phyloP scores from a whole-genome alignment of 1,140 invertebrate species.

The Drosophila watanabei region DNA sequence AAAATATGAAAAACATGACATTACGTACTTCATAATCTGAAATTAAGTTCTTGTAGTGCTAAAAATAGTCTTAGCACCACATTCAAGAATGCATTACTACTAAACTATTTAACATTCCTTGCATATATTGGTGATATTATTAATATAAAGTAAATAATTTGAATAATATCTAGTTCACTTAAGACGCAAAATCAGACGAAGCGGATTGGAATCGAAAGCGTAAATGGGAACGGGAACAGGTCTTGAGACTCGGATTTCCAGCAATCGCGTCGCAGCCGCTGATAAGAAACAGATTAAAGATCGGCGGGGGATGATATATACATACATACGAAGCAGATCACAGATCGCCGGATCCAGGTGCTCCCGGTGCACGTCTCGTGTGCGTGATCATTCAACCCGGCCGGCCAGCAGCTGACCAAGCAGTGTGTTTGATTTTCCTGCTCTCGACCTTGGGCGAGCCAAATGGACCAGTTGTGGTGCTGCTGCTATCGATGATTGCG shows the following conservation, averaged over 20 bases:
- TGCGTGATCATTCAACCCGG: slow-evolving; percentile 32
- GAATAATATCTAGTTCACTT: background rate
- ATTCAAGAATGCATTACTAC: no score
- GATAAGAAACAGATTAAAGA: slow-evolving; percentile 29
- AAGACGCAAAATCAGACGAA: slow-evolving; percentile 7
- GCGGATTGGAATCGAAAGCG: background rate
- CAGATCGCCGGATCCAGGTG: slow-evolving; percentile 14
- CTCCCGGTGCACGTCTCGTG: slow-evolving; percentile 20
- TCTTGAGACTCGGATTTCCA: background rate
- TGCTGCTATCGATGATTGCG: slow-evolving; percentile 15
- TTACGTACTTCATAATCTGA: background rate
- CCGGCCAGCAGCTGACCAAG: background rate
- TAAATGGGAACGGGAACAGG: slow-evolving; percentile 16
- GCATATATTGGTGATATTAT: background rate
- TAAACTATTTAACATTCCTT: background rate
- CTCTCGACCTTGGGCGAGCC: slow-evolving; percentile 27
- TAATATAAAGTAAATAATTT: background rate
- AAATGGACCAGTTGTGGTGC: slow-evolving; percentile 30
- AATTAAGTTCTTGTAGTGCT: background rate
- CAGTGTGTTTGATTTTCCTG: slow-evolving; percentile 22
- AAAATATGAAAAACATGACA: background rate
- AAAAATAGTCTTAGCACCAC: no score
- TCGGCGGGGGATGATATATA: background rate
- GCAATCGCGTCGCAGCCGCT: background rate
- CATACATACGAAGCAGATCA: slow-evolving; percentile 14